phyloP scores from a whole-genome alignment of 1,140 invertebrate genomes.

The Neomicropteryx cornuta region DNA sequence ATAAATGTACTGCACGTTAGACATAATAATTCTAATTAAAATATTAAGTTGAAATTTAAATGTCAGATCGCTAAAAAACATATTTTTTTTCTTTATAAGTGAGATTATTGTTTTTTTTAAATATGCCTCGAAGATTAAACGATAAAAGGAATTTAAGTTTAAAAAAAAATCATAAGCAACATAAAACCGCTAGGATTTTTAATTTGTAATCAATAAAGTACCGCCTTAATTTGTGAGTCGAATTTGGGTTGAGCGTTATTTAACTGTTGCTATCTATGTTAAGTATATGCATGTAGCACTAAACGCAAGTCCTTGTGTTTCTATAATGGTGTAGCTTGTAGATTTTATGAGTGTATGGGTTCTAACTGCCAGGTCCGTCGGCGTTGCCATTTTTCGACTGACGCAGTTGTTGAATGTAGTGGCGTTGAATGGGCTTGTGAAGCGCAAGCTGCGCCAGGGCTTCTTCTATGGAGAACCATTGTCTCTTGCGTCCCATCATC shows the following conservation, averaged over 20 bases:
- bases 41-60: too few species aligned
- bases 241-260: conserved; percentile 2
- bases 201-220: not conserved
- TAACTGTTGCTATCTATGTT: not conserved
- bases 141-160: too few species aligned
- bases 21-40: too few species aligned
- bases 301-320: not conserved
- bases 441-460: conserved; percentile 73
- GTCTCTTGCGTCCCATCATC: conserved; percentile 75
- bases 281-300: conserved; percentile 3
- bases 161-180: too few species aligned
- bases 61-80: too few species aligned
- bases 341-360: not conserved
- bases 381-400: conserved; percentile 40
- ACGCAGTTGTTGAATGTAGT: conserved; percentile 63
- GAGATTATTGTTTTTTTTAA: too few species aligned
- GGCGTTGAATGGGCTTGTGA: conserved; percentile 83
- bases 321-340: not conserved
- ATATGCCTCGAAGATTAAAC: too few species aligned
- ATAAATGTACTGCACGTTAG: too few species aligned
- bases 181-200: conserved; percentile 22
- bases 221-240: conserved; percentile 1
- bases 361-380: conserved; percentile 26
- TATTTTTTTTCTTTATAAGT: too few species aligned
- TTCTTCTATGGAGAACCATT: conserved; percentile 86